phyloP scores from a whole-genome alignment of 2,888 invertebrate species.

The Polydesmus complanatus region DNA sequence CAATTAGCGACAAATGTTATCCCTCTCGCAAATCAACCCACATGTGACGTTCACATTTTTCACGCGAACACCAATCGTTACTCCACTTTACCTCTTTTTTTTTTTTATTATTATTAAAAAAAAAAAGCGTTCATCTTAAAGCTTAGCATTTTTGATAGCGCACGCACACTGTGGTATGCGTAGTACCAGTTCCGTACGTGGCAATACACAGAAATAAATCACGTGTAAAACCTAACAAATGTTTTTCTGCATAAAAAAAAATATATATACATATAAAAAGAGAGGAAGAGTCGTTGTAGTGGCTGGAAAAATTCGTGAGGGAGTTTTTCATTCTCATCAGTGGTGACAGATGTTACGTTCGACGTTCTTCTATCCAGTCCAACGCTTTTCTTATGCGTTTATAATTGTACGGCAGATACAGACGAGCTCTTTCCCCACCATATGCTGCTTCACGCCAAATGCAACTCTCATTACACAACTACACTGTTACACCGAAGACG shows the following conservation, averaged over 20 bases:
- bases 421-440: neutral
- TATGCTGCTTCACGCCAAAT: neutral
- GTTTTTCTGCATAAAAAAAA: neutral
- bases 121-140: neutral
- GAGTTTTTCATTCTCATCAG: neutral
- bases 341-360: too few species aligned
- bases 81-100: neutral
- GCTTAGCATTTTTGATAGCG: too few species aligned
- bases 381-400: neutral
- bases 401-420: neutral
- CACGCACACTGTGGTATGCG: too few species aligned
- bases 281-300: neutral
- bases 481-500: too few species aligned
- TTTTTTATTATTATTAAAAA: neutral
- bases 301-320: neutral
- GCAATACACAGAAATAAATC: neutral
- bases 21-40: neutral
- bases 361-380: neutral
- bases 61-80: neutral
- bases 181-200: neutral
- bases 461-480: neutral
- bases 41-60: neutral
- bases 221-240: neutral
- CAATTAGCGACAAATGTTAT: neutral
- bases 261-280: neutral